Conservation (phyloP, 2,888 invertebrate species). For the Parapristionchus giblindavisi region DNA sequence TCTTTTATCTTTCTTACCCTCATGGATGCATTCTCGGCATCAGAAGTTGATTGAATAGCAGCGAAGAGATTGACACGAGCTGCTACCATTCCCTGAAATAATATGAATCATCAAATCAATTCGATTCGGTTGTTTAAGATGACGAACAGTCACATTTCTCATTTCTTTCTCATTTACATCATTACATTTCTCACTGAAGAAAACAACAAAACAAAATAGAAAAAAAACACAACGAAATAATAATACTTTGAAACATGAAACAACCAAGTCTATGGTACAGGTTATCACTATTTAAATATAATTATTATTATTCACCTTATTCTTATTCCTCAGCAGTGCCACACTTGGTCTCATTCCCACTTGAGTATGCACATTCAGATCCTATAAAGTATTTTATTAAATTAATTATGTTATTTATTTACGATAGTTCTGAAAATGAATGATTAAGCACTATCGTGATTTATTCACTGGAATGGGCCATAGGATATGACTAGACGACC, state of each 20-base stretch:
- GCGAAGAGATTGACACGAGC: slow-evolving; percentile 34
- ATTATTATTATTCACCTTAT: not conserved
- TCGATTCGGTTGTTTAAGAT: too few relatives aligned
- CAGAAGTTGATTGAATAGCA: slow-evolving; percentile 17
- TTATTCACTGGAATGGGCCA: not conserved
- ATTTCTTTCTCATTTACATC: too few relatives aligned
- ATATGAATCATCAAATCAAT: not conserved
- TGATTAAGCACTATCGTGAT: not conserved
- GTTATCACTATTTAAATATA: not conserved
- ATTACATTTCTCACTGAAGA: too few relatives aligned
- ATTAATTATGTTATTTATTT: not conserved
- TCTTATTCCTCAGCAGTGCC: slow-evolving; percentile 18
- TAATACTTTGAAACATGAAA: too few relatives aligned
- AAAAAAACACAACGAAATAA: too few relatives aligned
- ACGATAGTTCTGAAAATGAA: too few relatives aligned
- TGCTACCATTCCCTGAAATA: slow-evolving; percentile 19
- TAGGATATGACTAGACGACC: too few relatives aligned
- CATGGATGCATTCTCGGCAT: slow-evolving; percentile 17
- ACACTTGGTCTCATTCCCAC: slow-evolving; percentile 21
- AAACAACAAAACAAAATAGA: too few relatives aligned
- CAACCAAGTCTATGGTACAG: too few relatives aligned
- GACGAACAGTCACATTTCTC: too few relatives aligned
- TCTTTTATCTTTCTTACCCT: slow-evolving; percentile 8
- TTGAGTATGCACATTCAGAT: not conserved
- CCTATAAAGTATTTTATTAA: slow-evolving; percentile 1